Evolutionary conservation across 2,113 vertebrate genomes (phyloP).

Genomic region (Pyxicephalus adspersus): DNA sequence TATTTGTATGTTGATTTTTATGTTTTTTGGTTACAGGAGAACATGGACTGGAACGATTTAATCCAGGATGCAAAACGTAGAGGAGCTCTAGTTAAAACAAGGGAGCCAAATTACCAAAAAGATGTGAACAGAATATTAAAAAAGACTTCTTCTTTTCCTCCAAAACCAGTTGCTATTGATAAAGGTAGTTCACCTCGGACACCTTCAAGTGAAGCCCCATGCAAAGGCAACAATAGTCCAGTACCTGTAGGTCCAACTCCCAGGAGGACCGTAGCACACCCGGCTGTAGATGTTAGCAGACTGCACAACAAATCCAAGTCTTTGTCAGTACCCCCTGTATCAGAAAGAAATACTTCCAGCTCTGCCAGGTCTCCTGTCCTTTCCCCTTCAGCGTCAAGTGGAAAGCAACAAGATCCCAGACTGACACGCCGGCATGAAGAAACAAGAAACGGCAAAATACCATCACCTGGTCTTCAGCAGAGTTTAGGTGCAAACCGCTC

Average conservation of each 20-base stretch:
- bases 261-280: neutral
- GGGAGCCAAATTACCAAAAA: slow-evolving; percentile 66
- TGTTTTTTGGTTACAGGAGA: slow-evolving; percentile 68
- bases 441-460: neutral
- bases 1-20: no score
- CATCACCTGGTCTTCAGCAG: neutral
- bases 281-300: slow-evolving; percentile 22
- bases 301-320: neutral
- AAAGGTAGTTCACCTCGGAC: neutral
- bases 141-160: slow-evolving; percentile 52
- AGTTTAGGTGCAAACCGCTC: no score
- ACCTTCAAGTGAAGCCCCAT: neutral
- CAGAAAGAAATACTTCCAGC: neutral
- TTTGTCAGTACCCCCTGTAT: accelerated
- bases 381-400: slow-evolving; percentile 7
- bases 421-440: slow-evolving; percentile 61
- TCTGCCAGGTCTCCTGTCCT: neutral
- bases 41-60: slow-evolving; percentile 79
- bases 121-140: slow-evolving; percentile 77
- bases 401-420: slow-evolving; percentile 71
- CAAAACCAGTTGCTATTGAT: neutral
- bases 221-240: neutral
- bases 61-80: slow-evolving; percentile 80
- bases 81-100: slow-evolving; percentile 73
- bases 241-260: neutral